phyloP scores from a whole-genome alignment of 1,140 invertebrate genomes.

The Carcinoscorpius rotundicauda region DNA sequence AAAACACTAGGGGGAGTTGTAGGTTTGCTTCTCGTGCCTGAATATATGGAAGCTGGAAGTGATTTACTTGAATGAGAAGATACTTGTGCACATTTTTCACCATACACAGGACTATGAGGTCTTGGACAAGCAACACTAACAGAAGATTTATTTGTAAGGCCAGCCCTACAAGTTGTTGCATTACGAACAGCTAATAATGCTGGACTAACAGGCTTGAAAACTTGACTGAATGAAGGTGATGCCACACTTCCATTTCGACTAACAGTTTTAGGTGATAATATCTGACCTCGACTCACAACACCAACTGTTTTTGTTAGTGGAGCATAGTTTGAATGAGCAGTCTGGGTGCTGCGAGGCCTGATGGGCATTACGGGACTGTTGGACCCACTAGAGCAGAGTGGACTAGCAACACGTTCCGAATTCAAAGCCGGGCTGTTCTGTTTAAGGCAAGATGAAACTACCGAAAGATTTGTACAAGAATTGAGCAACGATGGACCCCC shows the following conservation, averaged over 20 bases:
- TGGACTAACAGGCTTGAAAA: slow-evolving; percentile 21
- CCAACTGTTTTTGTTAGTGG: too few species aligned
- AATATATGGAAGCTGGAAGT: neutral
- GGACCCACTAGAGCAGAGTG: slow-evolving; percentile 22
- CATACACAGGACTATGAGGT: slow-evolving; percentile 6
- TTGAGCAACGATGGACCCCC: slow-evolving; percentile 11
- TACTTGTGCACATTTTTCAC: neutral
- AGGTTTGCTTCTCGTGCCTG: neutral
- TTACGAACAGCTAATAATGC: slow-evolving; percentile 4
- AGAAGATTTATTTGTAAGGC: slow-evolving; percentile 9
- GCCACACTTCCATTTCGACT: too few species aligned
- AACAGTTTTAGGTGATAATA: too few species aligned
- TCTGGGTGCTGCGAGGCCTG: too few species aligned
- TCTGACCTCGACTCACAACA: too few species aligned
- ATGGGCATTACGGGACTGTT: neutral
- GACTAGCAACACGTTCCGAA: slow-evolving; percentile 11
- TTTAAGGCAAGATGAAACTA: too few species aligned
- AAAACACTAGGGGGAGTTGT: neutral
- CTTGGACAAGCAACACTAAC: slow-evolving; percentile 2
- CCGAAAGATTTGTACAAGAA: too few species aligned
- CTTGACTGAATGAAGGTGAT: slow-evolving; percentile 4
- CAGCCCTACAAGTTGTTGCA: neutral
- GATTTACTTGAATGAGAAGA: neutral
- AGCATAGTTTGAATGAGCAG: too few species aligned
- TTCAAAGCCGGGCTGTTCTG: too few species aligned